phyloP scores from a whole-genome alignment of 1,140 invertebrate genomes.

The Drosophila tristis region DNA sequence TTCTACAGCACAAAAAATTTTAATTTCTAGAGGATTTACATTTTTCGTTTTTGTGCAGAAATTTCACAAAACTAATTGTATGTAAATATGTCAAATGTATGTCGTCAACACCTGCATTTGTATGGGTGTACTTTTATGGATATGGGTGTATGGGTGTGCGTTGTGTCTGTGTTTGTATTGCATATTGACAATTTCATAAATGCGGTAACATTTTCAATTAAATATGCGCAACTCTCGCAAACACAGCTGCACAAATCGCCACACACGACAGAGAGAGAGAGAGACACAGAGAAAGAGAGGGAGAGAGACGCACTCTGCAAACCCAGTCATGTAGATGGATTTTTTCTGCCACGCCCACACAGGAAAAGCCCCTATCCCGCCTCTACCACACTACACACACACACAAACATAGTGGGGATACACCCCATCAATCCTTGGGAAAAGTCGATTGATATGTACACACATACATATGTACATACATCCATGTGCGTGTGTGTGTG shows the following conservation, averaged over 20 bases:
- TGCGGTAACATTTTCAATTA: constrained; percentile 82
- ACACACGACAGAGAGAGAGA: constrained; percentile 12
- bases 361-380: not conserved
- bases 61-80: constrained; percentile 79
- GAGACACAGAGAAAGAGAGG: too few relatives aligned
- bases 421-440: constrained; percentile 60
- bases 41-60: constrained; percentile 58
- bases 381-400: not conserved
- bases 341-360: constrained; percentile 23
- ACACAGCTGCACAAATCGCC: constrained; percentile 67
- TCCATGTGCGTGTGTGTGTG: not conserved
- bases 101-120: constrained; percentile 72
- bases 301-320: too few relatives aligned
- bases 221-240: constrained; percentile 76
- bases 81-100: constrained; percentile 79
- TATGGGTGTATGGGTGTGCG: constrained; percentile 11
- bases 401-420: not conserved
- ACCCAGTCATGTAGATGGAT: too few relatives aligned
- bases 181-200: constrained; percentile 82
- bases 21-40: constrained; percentile 49
- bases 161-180: constrained; percentile 59
- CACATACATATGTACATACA: constrained; percentile 4
- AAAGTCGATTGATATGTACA: constrained; percentile 74
- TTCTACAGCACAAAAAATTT: too few relatives aligned
- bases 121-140: constrained; percentile 1